Evolutionary conservation across 1,140 invertebrate species (phyloP).

Genomic region (Zaprionus camerounensis): DNA sequence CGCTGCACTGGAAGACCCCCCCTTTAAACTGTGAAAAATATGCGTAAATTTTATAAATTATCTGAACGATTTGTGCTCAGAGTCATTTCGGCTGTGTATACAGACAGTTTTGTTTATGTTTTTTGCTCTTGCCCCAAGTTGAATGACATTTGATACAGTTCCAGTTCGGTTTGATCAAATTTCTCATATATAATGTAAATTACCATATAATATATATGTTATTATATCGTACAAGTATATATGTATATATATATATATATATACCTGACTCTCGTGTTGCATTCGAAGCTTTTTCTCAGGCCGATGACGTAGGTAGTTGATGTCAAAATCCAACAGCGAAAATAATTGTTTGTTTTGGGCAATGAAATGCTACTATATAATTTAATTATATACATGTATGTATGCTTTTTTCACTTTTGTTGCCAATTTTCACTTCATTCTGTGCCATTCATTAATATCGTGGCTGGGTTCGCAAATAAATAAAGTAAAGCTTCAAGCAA

Average conservation of each 20-base stretch:
- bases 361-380: conserved; percentile 7
- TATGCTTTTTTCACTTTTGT: conserved; percentile 4
- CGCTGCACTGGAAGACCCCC: neutral
- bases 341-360: conserved; percentile 26
- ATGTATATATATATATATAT: conserved; percentile 37
- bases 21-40: neutral
- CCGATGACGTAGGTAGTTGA: conserved; percentile 37
- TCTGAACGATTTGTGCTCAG: neutral
- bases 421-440: conserved; percentile 2
- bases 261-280: conserved; percentile 22
- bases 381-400: neutral
- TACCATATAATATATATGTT: conserved; percentile 1
- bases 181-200: conserved; percentile 7
- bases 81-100: conserved; percentile 13
- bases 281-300: conserved; percentile 38
- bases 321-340: conserved; percentile 16
- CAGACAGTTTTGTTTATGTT: conserved; percentile 14
- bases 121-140: conserved; percentile 50
- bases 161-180: conserved; percentile 41
- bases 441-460: conserved; percentile 30
- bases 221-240: conserved; percentile 2
- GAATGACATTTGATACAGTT: conserved; percentile 75
- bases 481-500: conserved; percentile 23
- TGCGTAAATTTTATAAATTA: neutral
- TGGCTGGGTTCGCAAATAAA: conserved; percentile 10